Conservation (phyloP, 2,888 invertebrate species). For the Tipula unca region DNA sequence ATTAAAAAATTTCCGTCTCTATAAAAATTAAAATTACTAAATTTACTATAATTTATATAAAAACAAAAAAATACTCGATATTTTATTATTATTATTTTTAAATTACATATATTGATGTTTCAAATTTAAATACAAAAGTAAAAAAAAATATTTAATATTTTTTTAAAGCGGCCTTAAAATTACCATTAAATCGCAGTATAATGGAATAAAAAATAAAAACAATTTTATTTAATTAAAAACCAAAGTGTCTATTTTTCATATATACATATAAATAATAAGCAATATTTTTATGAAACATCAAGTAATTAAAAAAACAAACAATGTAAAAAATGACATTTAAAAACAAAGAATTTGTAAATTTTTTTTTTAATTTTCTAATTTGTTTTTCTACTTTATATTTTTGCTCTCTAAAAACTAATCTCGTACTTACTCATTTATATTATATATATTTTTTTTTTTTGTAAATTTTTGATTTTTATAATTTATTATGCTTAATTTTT, state of each 20-base stretch:
- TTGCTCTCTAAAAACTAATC: background rate
- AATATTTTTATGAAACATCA: background rate
- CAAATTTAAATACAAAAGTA: background rate
- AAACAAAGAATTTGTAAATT: background rate
- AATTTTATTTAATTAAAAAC: background rate
- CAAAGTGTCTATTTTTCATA: background rate
- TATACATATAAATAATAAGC: background rate
- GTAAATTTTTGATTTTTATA: background rate
- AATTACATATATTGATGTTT: background rate
- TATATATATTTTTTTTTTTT: background rate
- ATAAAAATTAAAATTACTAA: background rate
- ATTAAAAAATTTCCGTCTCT: background rate
- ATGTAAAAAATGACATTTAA: background rate
- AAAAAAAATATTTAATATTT: background rate
- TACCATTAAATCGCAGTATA: background rate
- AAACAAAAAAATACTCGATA: background rate
- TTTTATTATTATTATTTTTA: background rate
- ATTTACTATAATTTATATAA: background rate
- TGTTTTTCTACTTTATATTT: background rate
- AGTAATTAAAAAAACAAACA: background rate
- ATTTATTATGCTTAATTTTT: background rate
- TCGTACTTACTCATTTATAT: background rate
- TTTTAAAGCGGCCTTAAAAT: background rate
- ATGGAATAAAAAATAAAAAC: background rate
- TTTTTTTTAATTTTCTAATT: background rate